phyloP scores from a whole-genome alignment of 2,113 vertebrate genomes.

The Eudyptes chrysolophus region DNA sequence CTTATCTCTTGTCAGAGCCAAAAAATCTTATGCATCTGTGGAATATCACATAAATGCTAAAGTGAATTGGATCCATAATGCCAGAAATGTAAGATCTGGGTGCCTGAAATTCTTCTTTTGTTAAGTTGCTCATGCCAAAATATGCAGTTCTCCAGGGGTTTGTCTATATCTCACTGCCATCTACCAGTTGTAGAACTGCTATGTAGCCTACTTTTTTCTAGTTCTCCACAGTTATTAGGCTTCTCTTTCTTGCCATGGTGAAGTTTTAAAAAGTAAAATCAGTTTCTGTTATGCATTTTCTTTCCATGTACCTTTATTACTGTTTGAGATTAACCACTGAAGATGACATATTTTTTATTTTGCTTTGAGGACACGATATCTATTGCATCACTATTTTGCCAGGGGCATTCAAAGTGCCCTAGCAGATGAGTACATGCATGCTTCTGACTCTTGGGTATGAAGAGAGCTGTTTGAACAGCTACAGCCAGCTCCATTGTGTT shows the following conservation, averaged over 20 bases:
- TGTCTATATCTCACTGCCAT: background rate
- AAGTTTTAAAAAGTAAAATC: background rate
- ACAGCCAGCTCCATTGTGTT: constrained; percentile 43
- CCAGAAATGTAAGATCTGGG: background rate
- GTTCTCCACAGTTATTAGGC: background rate
- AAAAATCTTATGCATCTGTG: background rate
- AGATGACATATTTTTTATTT: background rate
- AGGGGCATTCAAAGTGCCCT: background rate
- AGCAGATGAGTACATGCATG: background rate
- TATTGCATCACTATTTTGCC: background rate
- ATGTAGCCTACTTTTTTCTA: background rate
- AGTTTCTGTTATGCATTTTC: background rate
- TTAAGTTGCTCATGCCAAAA: background rate
- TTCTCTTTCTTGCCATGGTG: background rate
- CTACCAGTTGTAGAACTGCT: background rate
- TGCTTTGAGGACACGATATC: background rate
- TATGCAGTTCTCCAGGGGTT: background rate
- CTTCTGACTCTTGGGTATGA: background rate
- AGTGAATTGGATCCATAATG: background rate
- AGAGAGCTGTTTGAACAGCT: constrained; percentile 21
- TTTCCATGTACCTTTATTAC: background rate
- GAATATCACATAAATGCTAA: background rate
- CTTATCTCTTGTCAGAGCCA: background rate
- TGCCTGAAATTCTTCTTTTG: background rate
- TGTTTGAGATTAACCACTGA: background rate